Base-by-base conservation (phyloP, 35 echinoderm and acorn worm genomes). In the Heliocidaris tuberculata region DNA sequence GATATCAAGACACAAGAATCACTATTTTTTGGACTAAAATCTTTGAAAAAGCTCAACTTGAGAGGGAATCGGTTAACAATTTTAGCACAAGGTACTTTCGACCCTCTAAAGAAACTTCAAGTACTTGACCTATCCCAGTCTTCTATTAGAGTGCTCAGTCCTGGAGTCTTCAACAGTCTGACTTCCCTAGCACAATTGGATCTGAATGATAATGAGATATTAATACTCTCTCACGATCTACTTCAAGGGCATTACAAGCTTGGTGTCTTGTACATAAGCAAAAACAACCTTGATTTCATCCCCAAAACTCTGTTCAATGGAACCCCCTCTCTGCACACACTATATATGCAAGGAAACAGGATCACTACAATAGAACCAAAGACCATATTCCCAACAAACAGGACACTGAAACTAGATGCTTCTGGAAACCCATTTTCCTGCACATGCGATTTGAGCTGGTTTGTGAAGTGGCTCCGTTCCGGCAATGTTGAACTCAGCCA, bases 371-470 rank as follows among this genome's bases (percentile, higher is more conserved):
- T 89, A 89, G 31, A 47, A 47, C 87, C 87, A 17, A 48, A 24
- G 47, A 89, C 87, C 19, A 17, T 42, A 2, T 89, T 89, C 47
- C 31, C 31, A 48, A 89, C 87, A 13, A 48, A 89, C 7, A 32
- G 2, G 12, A 47, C 87, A 47, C 31, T 89, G 87, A 17, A 5
- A 47, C 12, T 89, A 17, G 0, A 89, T 48, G 47, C 47, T 24
- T 32, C 31, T 48, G 47, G 87, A 48, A 89, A 89, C 19, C 87
- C 87, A 15, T 47, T 89, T 27, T 89, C 87, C 87, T 89, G 87
- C 31, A 89, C 87, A 15, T 89, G 87, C 47, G 2, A 89, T 0
- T 27, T 89, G 47, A 32, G 47, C 6, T 89, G 87, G 87, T 89
- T 89, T 19, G 47, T 32, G 87, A 89, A 89, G 15, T 89, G 87